Conservation (phyloP, 2,888 invertebrate species). For the Syrista parreyssii region DNA sequence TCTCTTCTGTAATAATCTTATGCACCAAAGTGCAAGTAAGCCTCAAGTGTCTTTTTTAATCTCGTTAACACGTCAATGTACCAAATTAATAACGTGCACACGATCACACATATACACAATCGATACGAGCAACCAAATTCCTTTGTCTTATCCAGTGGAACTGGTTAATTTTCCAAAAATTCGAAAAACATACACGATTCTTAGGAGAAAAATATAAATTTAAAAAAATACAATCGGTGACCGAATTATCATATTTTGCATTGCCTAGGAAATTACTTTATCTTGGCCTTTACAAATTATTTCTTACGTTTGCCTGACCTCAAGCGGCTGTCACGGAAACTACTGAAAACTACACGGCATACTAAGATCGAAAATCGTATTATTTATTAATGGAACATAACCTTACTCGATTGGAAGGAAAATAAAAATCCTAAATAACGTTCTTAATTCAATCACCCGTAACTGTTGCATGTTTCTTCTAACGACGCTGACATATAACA, state of each 20-base stretch:
- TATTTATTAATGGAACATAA: neutral
- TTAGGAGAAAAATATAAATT: constrained; percentile 1
- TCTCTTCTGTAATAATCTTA: neutral
- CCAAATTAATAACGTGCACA: neutral
- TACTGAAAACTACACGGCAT: constrained; percentile 1
- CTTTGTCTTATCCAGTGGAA: neutral
- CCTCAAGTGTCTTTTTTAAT: neutral
- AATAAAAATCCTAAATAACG: neutral
- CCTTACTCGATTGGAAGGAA: neutral
- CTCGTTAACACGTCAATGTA: neutral
- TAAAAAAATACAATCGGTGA: constrained; percentile 14
- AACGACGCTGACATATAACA: neutral
- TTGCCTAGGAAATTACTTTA: neutral
- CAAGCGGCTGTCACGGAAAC: neutral
- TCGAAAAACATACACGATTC: neutral
- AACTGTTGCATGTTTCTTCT: neutral
- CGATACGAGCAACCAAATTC: neutral
- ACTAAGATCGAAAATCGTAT: neutral
- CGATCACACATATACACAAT: neutral
- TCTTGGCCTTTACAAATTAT: neutral
- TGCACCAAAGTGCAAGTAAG: neutral
- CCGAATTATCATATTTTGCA: neutral
- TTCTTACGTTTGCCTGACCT: neutral
- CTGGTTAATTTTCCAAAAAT: neutral
- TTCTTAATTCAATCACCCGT: neutral